Evolutionary conservation across 2,113 vertebrate species (phyloP), one percentile per base, ranked within the genome.

Genomic region (Caretta caretta): DNA sequence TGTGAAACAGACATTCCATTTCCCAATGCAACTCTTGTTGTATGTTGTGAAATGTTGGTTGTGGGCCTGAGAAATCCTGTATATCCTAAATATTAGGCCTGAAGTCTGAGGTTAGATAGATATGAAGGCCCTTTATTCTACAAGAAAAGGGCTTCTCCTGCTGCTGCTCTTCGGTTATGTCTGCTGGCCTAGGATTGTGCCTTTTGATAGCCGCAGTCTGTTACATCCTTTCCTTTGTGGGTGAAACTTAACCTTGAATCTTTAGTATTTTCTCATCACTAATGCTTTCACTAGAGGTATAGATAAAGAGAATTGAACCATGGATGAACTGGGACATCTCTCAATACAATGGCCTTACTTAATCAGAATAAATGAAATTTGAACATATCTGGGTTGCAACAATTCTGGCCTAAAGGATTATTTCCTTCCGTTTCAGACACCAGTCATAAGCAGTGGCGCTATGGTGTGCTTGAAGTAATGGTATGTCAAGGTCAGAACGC

Each of bases 171-270:
- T 3, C 31, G 17, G 17, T n/a, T 65, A 31, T 16, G 24, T 83
- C 29, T 75, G 4, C 29, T 81, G 46, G 25, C 7, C 4, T 57
- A 76, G 79, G 51, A 80, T 7, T 12, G 9, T 56, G 10, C 84
- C 29, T 80, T 27, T 84, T 69, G 25, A 20, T 38, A 38, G 13
- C 10, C 88, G 11, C 20, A 84, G 48, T 51, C 51, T 81, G 7
- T 87, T 82, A 38, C 17, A 89, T 83, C 79, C 92, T 92, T 92
- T 29, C 42, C 6, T 86, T 50, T 6, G 56, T 2, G 9, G 84
- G 69, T 82, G 31, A 65, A 89, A n/a, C 80, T 89, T 46, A 38
- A 79, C 94, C 94, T 96, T 97, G 96, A 96, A 24, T 86, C 56
- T 48, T 80, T 82, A 1, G 48, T 62, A 87, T 93, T 27, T 1